A percentile compares a stretch with the other conserved stretches of the same genome.
Conservation (phyloP, 1,140 invertebrate genomes). For the Habropoda laboriosa region DNA sequence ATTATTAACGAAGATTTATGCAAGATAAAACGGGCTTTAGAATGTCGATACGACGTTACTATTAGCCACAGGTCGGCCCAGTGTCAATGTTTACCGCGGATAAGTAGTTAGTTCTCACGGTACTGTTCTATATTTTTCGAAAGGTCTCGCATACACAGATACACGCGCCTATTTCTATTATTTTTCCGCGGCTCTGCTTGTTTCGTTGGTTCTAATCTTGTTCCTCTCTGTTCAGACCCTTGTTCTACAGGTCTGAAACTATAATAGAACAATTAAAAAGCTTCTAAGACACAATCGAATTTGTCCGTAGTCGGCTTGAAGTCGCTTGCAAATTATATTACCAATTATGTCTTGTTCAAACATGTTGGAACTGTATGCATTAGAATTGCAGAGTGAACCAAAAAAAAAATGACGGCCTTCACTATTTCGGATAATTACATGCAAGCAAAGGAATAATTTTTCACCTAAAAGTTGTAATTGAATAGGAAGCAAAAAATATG, state of each 20-base stretch:
- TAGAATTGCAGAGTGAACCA: no score
- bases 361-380: no score
- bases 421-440: no score
- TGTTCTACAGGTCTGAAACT: no score
- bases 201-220: not conserved
- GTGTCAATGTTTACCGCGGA: constrained; percentile 39
- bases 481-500: not conserved
- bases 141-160: not conserved
- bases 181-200: not conserved
- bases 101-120: constrained; percentile 45
- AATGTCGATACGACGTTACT: constrained; percentile 42
- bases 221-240: not conserved
- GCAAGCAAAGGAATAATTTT: no score
- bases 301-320: no score
- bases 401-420: no score
- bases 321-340: no score
- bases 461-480: no score
- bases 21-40: constrained; percentile 33
- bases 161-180: no score
- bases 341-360: no score
- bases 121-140: constrained; percentile 27
- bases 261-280: no score
- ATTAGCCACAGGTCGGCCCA: constrained; percentile 14
- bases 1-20: constrained; percentile 55
- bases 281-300: not conserved